Evolutionary conservation across 1,140 invertebrate species (phyloP), one percentile per base, ranked within the genome.

Genomic region (Drosophila malerkotliana): DNA sequence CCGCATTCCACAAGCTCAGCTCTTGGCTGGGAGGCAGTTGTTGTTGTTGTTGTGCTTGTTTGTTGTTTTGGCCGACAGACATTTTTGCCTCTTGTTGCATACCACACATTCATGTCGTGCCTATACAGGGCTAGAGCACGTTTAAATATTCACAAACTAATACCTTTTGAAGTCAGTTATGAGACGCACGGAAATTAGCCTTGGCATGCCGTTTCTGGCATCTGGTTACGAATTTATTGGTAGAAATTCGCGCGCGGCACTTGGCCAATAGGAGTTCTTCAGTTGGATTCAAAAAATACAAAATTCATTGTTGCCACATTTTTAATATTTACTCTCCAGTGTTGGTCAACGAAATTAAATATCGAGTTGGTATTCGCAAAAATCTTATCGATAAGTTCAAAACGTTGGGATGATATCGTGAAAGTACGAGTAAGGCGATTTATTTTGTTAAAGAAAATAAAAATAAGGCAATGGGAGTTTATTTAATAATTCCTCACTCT

Each of bases 1-100:
- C 82, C 83, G 62, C 82, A 87, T 87, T 87, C 82, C 82, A 82
- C 75, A 37, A 67, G 73, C 45, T 18, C 14, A 18, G 45, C 52
- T 60, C 47, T 47, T 62, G 73, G 52, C 79, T 69, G 79, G 53
- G 72, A 69, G 64, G 68, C 48, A 57, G 30, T 39, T 47, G 62
- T 71, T 37, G 48, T 68, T 59, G 12, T 7, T 54, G 44, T 14
- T 58, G 55, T 2, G 51, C 26, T 21, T 53, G 32, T 37, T 54
- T 55, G 18, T 45, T 51, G 32, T 9, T 45, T 56, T 47, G 44
- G 34, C 34, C 34, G 10, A 12, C 34, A 37, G 10, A 10, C 12
- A 37, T 37, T 12, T 12, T 37, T 37, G 34, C 34, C 12, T 37
- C 34, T n/a, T 37, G 34, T 37, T 37, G 34, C 34, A 37, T 37